Percentiles rank a stretch among this genome's conserved stretches.
phyloP scores from a whole-genome alignment of 1,140 invertebrate genomes.

The Papilio dardanus region DNA sequence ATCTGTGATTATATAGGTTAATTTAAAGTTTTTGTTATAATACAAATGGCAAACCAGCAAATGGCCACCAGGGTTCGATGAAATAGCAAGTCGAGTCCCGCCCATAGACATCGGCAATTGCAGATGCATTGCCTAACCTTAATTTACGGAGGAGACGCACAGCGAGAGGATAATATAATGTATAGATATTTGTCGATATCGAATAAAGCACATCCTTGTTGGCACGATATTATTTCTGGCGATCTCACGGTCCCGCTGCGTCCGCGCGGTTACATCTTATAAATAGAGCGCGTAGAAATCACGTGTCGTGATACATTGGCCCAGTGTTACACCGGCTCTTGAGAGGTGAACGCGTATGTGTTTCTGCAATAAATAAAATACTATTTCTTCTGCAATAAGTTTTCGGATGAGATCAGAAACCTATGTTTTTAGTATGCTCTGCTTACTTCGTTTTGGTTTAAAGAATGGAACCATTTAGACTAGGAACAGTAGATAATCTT shows the following conservation, averaged over 20 bases:
- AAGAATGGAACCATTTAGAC: neutral
- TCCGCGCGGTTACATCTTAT: constrained; percentile 58
- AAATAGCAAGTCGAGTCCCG: too few relatives aligned
- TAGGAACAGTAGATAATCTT: neutral
- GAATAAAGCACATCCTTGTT: constrained; percentile 47
- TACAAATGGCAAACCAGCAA: too few relatives aligned
- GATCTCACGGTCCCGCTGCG: constrained; percentile 49
- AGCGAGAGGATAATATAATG: too few relatives aligned
- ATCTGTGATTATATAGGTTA: too few relatives aligned
- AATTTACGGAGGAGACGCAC: too few relatives aligned
- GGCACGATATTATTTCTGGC: constrained; percentile 45
- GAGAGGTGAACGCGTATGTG: constrained; percentile 21
- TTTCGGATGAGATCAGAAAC: neutral
- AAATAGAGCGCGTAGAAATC: constrained; percentile 64
- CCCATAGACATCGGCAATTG: too few relatives aligned
- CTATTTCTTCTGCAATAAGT: neutral
- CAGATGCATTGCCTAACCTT: too few relatives aligned
- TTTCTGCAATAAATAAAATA: neutral
- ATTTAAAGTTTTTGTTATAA: too few relatives aligned
- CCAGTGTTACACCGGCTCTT: constrained; percentile 46
- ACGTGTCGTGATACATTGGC: constrained; percentile 55
- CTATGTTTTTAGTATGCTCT: neutral
- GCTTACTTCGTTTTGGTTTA: too few relatives aligned
- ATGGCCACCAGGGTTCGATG: too few relatives aligned
- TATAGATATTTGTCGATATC: constrained; percentile 46